These are phyloP conservation scores for Styela plicata DNA, from an alignment of 23 tunicate genomes.

Conservation along the genomic window DNA sequence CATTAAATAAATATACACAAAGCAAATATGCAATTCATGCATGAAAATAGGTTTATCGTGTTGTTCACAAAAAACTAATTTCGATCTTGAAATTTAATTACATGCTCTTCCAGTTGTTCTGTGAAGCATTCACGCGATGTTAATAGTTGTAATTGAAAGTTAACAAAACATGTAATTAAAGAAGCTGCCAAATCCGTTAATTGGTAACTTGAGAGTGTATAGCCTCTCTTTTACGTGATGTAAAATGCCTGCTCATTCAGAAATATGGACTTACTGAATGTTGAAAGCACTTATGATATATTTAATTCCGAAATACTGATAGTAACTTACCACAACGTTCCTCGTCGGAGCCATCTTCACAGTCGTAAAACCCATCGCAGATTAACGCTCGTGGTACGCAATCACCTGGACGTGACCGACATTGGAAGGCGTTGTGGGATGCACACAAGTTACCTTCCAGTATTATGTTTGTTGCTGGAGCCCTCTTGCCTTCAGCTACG, in stretches of 20 bases:
- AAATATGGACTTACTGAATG: too few species aligned
- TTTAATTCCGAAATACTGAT: too few species aligned
- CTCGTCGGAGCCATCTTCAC: conserved; percentile 4
- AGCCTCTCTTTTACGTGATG: too few species aligned
- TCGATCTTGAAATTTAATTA: not conserved
- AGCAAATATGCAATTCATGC: too few species aligned
- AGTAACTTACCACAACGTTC: conserved; percentile 15
- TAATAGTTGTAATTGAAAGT: not conserved
- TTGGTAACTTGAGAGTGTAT: not conserved
- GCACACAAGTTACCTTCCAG: not conserved
- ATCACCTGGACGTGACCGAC: conserved; percentile 17
- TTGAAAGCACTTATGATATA: too few species aligned
- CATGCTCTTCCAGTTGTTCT: not conserved
- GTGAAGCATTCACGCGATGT: not conserved
- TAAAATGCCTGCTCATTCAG: too few species aligned
- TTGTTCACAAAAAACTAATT: not conserved
- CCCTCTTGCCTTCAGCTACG: not conserved
- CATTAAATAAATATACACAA: too few species aligned
- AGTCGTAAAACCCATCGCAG: not conserved
- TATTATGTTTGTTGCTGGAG: not conserved
- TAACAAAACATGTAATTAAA: conserved; percentile 3
- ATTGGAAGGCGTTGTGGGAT: not conserved
- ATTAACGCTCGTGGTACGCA: not conserved
- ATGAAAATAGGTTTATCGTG: not conserved
- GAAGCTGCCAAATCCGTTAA: not conserved